phyloP scores from a whole-genome alignment of 2,888 invertebrate species.

The Epinotia brunnichana region DNA sequence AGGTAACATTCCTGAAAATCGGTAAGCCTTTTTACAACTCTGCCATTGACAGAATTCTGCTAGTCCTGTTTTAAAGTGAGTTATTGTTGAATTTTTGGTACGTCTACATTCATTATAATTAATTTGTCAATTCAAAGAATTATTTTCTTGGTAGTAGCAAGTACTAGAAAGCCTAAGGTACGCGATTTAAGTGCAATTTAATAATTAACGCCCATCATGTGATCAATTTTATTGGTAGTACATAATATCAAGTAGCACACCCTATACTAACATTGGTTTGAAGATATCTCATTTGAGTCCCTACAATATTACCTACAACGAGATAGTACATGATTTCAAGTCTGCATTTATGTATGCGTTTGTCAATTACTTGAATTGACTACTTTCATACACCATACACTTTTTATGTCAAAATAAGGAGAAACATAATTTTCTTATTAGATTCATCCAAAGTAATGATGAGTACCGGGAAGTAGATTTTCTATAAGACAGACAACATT shows the following conservation, averaged over 20 bases:
- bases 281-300: constrained; percentile 6
- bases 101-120: constrained; percentile 16
- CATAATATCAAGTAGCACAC: constrained; percentile 13
- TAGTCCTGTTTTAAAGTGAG: constrained; percentile 46
- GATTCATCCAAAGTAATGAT: neutral
- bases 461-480: neutral
- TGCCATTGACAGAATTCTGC: constrained; percentile 58
- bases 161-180: neutral
- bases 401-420: neutral
- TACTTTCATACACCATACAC: neutral
- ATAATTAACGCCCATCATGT: constrained; percentile 48
- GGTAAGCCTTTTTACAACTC: constrained; percentile 66
- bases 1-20: constrained; percentile 50
- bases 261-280: neutral
- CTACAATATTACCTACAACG: neutral
- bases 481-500: neutral
- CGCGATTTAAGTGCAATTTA: neutral
- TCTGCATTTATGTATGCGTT: neutral
- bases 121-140: neutral
- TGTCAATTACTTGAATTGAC: neutral
- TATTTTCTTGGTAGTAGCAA: neutral
- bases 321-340: neutral
- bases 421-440: neutral
- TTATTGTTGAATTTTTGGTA: constrained; percentile 26
- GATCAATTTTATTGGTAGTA: constrained; percentile 43